phyloP scores from a whole-genome alignment of 2,888 invertebrate species.

The Automeris io region DNA sequence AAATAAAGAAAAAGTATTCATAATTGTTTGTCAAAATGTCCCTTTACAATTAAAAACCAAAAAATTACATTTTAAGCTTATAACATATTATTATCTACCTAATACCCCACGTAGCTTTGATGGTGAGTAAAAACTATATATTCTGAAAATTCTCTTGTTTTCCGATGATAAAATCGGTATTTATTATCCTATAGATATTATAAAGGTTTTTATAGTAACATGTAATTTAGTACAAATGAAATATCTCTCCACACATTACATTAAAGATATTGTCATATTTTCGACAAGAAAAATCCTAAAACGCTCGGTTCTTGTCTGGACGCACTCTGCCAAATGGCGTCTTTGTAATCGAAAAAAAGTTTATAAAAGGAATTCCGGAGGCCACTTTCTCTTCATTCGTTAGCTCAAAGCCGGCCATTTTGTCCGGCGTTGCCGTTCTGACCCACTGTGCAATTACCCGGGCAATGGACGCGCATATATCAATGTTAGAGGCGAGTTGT shows the following conservation, averaged over 20 bases:
- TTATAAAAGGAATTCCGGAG: conserved; percentile 31
- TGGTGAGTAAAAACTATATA: no score
- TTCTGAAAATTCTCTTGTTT: no score
- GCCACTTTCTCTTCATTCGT: conserved; percentile 37
- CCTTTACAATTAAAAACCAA: conserved; percentile 3
- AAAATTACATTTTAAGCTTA: no score
- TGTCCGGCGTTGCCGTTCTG: conserved; percentile 34
- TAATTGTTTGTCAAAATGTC: not conserved
- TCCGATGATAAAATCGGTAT: no score
- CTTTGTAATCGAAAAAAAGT: conserved; percentile 32
- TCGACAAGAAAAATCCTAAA: conserved; percentile 22
- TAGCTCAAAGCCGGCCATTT: conserved; percentile 27
- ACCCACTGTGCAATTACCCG: conserved; percentile 39
- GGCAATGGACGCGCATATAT: conserved; percentile 35
- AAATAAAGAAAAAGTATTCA: not conserved
- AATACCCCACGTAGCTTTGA: no score
- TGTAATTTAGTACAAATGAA: no score
- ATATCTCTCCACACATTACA: conserved; percentile 22
- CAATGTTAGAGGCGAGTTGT: conserved; percentile 24
- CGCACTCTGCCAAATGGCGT: conserved; percentile 27
- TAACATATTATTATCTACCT: no score
- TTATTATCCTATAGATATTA: no score
- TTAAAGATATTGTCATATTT: conserved; percentile 28
- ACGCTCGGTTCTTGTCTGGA: conserved; percentile 27
- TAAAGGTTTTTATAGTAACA: no score